Percentiles rank a stretch among this genome's conserved stretches.
Evolutionary conservation across 2,113 vertebrate genomes (phyloP).

Genomic region (Poecile atricapillus): DNA sequence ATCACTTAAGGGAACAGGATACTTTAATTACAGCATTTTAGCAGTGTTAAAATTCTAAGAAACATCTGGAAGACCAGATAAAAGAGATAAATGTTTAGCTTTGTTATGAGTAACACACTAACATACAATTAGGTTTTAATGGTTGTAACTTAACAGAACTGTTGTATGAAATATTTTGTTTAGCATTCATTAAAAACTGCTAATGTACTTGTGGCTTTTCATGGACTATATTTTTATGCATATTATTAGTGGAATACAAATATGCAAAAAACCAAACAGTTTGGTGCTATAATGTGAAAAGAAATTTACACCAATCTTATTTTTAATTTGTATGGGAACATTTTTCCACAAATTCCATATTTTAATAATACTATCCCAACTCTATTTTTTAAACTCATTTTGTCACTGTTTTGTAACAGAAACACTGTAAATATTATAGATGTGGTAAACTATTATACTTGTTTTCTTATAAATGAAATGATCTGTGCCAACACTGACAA

Average conservation of each 20-base stretch:
- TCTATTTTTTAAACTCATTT: constrained; percentile 84
- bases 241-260: constrained; percentile 78
- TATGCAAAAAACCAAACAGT: constrained; percentile 75
- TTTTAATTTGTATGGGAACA: constrained; percentile 68
- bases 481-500: constrained; percentile 88
- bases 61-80: constrained; percentile 75
- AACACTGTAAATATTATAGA: constrained; percentile 90
- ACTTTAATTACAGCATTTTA: constrained; percentile 65
- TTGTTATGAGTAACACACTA: constrained; percentile 75
- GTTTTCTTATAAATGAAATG: constrained; percentile 90
- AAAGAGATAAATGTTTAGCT: constrained; percentile 76
- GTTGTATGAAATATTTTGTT: constrained; percentile 81
- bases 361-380: constrained; percentile 81
- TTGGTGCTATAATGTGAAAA: constrained; percentile 73
- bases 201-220: constrained; percentile 76
- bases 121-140: constrained; percentile 76
- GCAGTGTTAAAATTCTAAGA: constrained; percentile 61
- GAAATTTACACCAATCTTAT: constrained; percentile 71
- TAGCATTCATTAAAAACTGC: constrained; percentile 80
- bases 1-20: constrained; percentile 47
- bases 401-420: constrained; percentile 92
- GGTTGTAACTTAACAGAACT: constrained; percentile 78
- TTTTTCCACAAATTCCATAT: constrained; percentile 73
- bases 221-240: constrained; percentile 73
- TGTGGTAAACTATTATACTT: constrained; percentile 92